Percentiles rank a stretch among this genome's conserved stretches.
phyloP scores from a whole-genome alignment of 2,113 vertebrate genomes.

The Fregetta grallaria region DNA sequence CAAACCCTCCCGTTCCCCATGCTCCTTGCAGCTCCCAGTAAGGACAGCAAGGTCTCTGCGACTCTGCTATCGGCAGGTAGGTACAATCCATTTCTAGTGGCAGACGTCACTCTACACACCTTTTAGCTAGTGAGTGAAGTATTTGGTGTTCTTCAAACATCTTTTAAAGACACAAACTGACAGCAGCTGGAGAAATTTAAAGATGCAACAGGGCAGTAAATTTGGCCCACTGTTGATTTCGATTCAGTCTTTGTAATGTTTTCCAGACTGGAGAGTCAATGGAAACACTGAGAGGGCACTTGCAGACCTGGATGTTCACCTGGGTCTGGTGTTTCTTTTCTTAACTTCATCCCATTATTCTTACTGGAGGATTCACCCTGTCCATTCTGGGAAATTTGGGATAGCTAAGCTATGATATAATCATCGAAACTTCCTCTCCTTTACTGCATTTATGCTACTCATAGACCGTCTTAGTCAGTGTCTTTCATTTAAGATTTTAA shows the following conservation, averaged over 20 bases:
- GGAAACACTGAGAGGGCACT: background rate
- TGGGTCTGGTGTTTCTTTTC: background rate
- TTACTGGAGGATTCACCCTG: background rate
- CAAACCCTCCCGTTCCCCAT: background rate
- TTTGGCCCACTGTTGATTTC: background rate
- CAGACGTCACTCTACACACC: background rate
- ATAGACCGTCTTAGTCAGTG: background rate
- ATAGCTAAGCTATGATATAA: background rate
- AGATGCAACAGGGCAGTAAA: background rate
- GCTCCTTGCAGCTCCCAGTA: background rate
- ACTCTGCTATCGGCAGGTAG: accelerated
- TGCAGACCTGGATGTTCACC: background rate
- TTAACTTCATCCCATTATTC: background rate
- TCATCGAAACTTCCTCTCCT: background rate
- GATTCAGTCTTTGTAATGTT: background rate
- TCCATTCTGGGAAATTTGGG: background rate
- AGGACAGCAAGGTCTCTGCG: background rate
- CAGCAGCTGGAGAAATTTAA: background rate
- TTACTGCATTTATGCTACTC: background rate
- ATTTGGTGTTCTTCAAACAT: background rate
- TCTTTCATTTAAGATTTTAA: background rate
- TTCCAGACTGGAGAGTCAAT: background rate
- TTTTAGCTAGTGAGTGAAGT: background rate
- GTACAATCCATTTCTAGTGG: background rate
- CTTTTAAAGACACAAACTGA: background rate